Evolutionary conservation across 2,113 vertebrate genomes (phyloP).

Genomic region (Clarias gariepinus): DNA sequence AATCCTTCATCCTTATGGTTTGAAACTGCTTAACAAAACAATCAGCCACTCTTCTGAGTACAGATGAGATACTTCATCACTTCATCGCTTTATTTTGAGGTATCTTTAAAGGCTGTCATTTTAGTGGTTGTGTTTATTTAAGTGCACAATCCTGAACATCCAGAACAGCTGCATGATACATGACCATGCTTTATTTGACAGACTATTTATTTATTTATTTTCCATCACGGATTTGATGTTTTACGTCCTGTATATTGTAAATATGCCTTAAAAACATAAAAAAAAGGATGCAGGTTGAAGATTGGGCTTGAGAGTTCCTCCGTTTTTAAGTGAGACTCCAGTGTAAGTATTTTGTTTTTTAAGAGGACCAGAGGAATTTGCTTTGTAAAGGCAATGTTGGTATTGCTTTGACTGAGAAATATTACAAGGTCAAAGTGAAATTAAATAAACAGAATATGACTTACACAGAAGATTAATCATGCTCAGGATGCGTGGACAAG

Average conservation of each 20-base stretch:
- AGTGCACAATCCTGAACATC: neutral
- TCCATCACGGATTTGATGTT: neutral
- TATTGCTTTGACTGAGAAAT: neutral
- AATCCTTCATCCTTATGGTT: neutral
- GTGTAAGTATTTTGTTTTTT: neutral
- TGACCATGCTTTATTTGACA: neutral
- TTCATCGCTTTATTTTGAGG: neutral
- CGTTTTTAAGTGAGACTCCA: neutral
- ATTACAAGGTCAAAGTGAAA: neutral
- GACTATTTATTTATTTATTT: neutral
- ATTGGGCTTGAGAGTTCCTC: neutral
- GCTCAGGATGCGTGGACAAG: neutral
- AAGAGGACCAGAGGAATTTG: neutral
- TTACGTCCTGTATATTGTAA: neutral
- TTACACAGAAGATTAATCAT: neutral
- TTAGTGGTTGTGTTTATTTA: neutral
- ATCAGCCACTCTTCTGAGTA: neutral
- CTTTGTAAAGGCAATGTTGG: neutral
- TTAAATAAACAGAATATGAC: neutral
- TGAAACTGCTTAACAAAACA: conserved; percentile 11
- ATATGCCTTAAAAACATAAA: neutral
- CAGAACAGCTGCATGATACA: conserved; percentile 8
- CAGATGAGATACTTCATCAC: neutral
- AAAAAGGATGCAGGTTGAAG: neutral
- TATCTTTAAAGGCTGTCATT: neutral